Evolutionary conservation across 2,888 invertebrate genomes (phyloP).

Genomic region (Galerucella nymphaeae): DNA sequence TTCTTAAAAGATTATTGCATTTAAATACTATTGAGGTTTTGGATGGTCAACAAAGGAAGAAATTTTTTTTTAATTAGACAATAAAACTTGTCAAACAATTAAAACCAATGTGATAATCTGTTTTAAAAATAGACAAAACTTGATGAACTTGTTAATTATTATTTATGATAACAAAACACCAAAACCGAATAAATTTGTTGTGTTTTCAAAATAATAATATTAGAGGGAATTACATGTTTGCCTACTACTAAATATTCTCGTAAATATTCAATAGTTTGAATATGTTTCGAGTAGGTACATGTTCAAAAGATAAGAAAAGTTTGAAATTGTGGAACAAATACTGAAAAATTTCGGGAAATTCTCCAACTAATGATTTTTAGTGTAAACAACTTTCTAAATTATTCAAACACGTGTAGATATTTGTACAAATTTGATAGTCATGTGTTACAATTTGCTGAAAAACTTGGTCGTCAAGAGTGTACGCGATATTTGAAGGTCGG

Average conservation of each 20-base stretch:
- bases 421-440: neutral
- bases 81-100: slow-evolving; percentile 17
- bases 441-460: neutral
- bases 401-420: neutral
- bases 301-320: too few species aligned
- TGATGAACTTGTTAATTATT: slow-evolving; percentile 40
- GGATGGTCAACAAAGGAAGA: neutral
- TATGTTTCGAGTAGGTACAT: too few species aligned
- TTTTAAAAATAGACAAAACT: slow-evolving; percentile 39
- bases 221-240: neutral
- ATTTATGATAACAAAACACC: slow-evolving; percentile 27
- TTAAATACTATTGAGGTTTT: neutral
- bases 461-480: neutral
- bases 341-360: too few species aligned
- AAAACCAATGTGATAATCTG: slow-evolving; percentile 30
- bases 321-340: too few species aligned
- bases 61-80: neutral
- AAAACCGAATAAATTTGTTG: neutral
- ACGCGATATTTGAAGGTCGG: neutral
- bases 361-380: neutral
- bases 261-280: too few species aligned
- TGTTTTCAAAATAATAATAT: neutral
- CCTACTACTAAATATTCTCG: too few species aligned
- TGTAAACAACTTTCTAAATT: slow-evolving; percentile 3
- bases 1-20: too few species aligned